These are phyloP conservation scores for Danionella cerebrum DNA, from an alignment of 2,113 vertebrate genomes.

Conservation along the genomic window DNA sequence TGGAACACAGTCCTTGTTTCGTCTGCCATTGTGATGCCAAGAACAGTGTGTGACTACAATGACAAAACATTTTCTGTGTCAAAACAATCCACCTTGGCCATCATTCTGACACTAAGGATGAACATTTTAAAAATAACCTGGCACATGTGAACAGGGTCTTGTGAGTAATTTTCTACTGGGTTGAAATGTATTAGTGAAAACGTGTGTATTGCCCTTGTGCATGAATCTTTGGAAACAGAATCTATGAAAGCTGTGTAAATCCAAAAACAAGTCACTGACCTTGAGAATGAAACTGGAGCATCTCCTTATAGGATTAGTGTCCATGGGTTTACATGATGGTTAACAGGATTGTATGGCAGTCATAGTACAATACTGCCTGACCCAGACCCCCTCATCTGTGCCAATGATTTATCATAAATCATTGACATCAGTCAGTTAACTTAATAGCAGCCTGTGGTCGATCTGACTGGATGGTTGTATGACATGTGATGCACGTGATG, in stretches of 20 bases:
- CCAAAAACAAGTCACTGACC: constrained; percentile 33
- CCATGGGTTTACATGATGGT: constrained; percentile 48
- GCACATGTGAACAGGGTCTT: no score
- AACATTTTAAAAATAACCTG: no score
- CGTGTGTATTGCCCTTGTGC: neutral
- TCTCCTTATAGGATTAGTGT: constrained; percentile 57
- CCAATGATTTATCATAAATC: neutral
- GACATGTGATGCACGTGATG: no score
- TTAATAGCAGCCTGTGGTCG: neutral
- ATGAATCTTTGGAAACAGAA: neutral
- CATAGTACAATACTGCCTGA: constrained; percentile 27
- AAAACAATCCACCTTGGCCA: no score
- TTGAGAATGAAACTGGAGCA: constrained; percentile 50
- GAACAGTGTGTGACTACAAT: no score
- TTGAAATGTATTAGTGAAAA: no score
- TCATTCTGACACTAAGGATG: no score
- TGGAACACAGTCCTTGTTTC: no score
- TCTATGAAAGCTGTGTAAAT: constrained; percentile 7
- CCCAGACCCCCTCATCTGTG: constrained; percentile 31
- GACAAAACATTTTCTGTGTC: no score
- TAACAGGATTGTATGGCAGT: constrained; percentile 47
- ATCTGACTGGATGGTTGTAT: neutral
- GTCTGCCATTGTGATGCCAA: no score
- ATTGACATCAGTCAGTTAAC: constrained; percentile 14
- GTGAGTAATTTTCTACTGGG: no score